phyloP scores from a whole-genome alignment of 2,797 vertebrate species.

The Oryzias sinensis region DNA sequence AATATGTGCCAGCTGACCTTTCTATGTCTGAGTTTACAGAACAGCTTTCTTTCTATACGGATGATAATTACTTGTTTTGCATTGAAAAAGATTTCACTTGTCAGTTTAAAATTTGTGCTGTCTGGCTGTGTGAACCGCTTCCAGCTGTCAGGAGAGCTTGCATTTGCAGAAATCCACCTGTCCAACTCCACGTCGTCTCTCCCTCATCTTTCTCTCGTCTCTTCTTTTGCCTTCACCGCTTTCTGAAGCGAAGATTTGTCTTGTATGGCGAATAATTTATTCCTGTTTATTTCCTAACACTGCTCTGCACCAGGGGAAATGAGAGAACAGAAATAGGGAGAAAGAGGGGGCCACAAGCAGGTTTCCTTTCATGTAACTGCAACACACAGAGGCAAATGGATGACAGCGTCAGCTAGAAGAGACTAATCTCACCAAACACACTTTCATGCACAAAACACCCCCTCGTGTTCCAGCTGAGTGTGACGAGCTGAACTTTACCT shows the following conservation, averaged over 20 bases:
- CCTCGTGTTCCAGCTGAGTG: conserved; percentile 16
- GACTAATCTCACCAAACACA: conserved; percentile 42
- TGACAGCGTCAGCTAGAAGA: conserved; percentile 55
- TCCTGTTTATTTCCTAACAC: conserved; percentile 60
- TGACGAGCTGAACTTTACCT: conserved; percentile 37
- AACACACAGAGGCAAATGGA: conserved; percentile 55
- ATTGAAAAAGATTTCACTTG: conserved; percentile 41
- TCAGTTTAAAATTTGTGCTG: conserved; percentile 40
- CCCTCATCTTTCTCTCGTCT: conserved; percentile 28
- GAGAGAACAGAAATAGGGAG: conserved; percentile 38
- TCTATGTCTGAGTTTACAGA: conserved; percentile 14
- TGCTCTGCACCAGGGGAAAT: conserved; percentile 43
- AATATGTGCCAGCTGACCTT: conserved; percentile 27
- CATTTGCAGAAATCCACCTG: conserved; percentile 51
- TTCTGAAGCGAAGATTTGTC: conserved; percentile 30
- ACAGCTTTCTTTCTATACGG: conserved; percentile 21
- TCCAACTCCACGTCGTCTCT: conserved; percentile 45
- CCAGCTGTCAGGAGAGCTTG: conserved; percentile 53
- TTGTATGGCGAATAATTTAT: conserved; percentile 59
- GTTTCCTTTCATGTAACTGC: conserved; percentile 64
- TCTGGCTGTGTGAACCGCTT: conserved; percentile 49
- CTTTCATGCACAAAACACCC: conserved; percentile 13
- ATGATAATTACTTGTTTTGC: conserved; percentile 39
- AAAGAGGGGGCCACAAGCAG: conserved; percentile 30
- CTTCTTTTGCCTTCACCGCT: conserved; percentile 35